phyloP scores from a whole-genome alignment of 92 coral and sea anemone genomes.

The Zoanthus solanderi region DNA sequence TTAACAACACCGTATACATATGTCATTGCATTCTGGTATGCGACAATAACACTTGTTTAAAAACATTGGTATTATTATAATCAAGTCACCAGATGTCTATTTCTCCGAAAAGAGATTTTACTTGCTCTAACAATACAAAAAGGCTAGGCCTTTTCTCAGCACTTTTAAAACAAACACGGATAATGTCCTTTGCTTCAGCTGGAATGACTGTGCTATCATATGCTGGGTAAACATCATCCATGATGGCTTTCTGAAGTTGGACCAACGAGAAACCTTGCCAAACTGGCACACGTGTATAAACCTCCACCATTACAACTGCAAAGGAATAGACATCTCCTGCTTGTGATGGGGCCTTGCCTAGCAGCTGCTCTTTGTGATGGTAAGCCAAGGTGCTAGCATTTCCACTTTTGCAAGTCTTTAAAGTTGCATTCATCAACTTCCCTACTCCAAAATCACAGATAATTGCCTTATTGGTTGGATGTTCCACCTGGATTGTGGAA shows the following conservation, averaged over 20 bases:
- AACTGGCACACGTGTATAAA: conserved; percentile 28
- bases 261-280: conserved; percentile 46
- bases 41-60: too few relatives aligned
- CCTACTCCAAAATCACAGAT: conserved; percentile 65
- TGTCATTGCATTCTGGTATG: conserved; percentile 2
- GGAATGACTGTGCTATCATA: conserved; percentile 8
- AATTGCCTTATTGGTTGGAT: conserved; percentile 48
- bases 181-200: conserved; percentile 11
- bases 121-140: conserved; percentile 4
- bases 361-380: conserved; percentile 56
- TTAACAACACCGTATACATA: conserved; percentile 9
- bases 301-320: conserved; percentile 48
- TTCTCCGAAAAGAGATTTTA: conserved; percentile 26
- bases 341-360: conserved; percentile 44
- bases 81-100: conserved; percentile 26
- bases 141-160: conserved; percentile 39
- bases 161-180: conserved; percentile 30
- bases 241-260: conserved; percentile 19
- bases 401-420: conserved; percentile 20
- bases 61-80: not conserved
- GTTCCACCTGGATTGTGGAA: conserved; percentile 48
- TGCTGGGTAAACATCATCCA: conserved; percentile 26
- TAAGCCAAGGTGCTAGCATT: conserved; percentile 63
- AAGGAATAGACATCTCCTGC: conserved; percentile 59
- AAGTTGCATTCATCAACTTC: conserved; percentile 52